These are phyloP conservation scores for Oreocharis arfaki DNA, from an alignment of 2,113 vertebrate species.

Conservation along the genomic window DNA sequence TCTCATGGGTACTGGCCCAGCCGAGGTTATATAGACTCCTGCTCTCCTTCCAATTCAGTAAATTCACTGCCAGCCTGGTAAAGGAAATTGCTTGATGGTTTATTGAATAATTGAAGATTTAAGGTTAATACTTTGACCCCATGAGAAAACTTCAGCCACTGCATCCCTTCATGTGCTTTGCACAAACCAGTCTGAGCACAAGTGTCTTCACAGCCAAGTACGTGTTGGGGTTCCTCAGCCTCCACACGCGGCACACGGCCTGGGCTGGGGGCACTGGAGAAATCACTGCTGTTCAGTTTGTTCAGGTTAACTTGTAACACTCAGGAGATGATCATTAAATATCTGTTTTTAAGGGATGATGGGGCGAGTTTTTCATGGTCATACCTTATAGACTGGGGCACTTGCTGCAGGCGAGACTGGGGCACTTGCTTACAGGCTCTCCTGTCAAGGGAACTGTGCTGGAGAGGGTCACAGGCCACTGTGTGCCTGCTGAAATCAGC, in stretches of 20 bases:
- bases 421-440: neutral
- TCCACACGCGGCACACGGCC: accelerated
- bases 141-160: neutral
- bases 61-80: neutral
- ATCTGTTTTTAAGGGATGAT: accelerated
- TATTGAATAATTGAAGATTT: neutral
- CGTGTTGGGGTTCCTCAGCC: accelerated
- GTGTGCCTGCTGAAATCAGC: neutral
- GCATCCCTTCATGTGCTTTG: neutral
- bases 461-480: neutral
- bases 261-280: neutral
- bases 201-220: neutral
- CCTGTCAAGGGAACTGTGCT: too few species aligned
- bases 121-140: neutral
- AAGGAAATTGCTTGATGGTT: neutral
- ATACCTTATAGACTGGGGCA: neutral
- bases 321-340: neutral
- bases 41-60: neutral
- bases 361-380: neutral
- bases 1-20: neutral
- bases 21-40: neutral
- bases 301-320: neutral
- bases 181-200: neutral
- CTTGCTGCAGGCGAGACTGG: neutral
- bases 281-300: neutral